Base-by-base conservation (phyloP, 2,797 vertebrate genomes). In the Brotula barbata region DNA sequence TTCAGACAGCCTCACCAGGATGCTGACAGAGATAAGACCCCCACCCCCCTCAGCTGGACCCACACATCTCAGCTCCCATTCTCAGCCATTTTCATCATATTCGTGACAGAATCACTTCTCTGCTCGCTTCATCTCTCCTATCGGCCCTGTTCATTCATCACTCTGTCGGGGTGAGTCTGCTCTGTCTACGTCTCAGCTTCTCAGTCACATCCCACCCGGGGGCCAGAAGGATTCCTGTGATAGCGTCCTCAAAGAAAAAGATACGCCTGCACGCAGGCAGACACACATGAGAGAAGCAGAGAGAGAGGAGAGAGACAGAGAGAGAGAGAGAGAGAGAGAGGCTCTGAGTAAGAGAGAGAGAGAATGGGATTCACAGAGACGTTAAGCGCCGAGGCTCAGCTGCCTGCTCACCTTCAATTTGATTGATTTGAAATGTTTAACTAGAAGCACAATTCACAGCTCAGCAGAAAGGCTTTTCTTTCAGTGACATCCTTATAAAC, bases 41-140 rank as follows among this genome's bases (percentile, higher is more conserved):
- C 42, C 41, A 56, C 2, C 58, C 41, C 41, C 60, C 53, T 37
- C 53, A 46, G 58, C 25, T 28, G 0, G 16, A 19, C 42, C 36
- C 53, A 64, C 17, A 17, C 50, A 46, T 65, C 64, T 68, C 63
- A 3, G 42, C 67, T 65, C 46, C 50, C 45, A 57, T 73, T 77
- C 58, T 0, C 62, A 16, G 67, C 55, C 23, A 42, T 78, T 77
- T 76, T 78, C 60, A 71, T 81, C 69, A 50, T 60, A 77, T 58
- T 62, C 60, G 10, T 55, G 65, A 48, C 73, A 77, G 64, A 73
- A 57, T 55, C 65, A 52, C 61, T 75, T 58, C 58, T 62, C 33
- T 2, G 20, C 69, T 79, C 20, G 19, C 74, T 84, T 78, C 79
- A 78, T 85, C 82, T 77, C 52, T 58, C 17, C 75, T 22, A 58